Evolutionary conservation across 2,113 vertebrate genomes (phyloP).

Genomic region (Lampris incognitus): DNA sequence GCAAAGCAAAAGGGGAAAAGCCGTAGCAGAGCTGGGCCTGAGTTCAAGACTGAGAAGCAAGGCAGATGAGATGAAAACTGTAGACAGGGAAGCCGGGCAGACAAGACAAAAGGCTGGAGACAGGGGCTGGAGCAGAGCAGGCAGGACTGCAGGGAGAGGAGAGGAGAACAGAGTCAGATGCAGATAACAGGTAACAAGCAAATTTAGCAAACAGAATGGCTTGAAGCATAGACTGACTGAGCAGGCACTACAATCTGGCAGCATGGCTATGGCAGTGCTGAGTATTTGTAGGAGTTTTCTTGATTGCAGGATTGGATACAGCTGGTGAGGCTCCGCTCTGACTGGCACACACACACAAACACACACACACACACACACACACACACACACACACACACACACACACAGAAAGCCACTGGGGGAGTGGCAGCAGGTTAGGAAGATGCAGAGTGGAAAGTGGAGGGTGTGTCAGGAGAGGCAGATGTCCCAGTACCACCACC

Average conservation of each 20-base stretch:
- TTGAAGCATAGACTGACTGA: background rate
- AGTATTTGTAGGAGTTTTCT: background rate
- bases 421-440: too few relatives aligned
- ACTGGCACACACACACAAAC: background rate
- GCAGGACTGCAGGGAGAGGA: too few relatives aligned
- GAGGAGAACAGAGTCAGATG: too few relatives aligned
- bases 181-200: too few relatives aligned
- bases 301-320: background rate
- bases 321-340: conserved; percentile 2
- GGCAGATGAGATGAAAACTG: background rate
- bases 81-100: background rate
- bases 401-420: too few relatives aligned
- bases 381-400: too few relatives aligned
- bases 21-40: too few relatives aligned
- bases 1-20: background rate
- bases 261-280: background rate
- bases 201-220: too few relatives aligned
- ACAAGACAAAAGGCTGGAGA: background rate
- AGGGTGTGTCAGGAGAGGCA: too few relatives aligned
- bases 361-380: too few relatives aligned
- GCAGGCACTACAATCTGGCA: conserved; percentile 1
- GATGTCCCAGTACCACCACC: too few relatives aligned
- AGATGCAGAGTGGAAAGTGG: too few relatives aligned
- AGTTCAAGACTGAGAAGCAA: background rate
- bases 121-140: background rate